These are phyloP conservation scores for Pelobates fuscus DNA, from an alignment of 2,113 vertebrate genomes.

Conservation along the genomic window DNA sequence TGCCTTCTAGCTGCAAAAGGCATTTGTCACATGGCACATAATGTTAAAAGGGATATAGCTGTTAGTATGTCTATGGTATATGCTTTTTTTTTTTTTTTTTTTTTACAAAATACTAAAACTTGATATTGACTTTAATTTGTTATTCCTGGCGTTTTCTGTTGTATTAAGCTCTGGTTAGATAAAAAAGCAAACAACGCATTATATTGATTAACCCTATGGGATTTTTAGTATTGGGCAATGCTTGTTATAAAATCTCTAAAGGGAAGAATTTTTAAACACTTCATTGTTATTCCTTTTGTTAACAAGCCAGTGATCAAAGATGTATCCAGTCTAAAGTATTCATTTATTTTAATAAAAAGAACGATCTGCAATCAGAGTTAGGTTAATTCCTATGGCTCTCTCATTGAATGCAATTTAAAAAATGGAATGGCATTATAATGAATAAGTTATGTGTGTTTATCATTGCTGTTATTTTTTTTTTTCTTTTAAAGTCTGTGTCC, in stretches of 20 bases:
- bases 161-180: too few species aligned
- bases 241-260: slow-evolving; percentile 51
- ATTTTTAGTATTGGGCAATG: slow-evolving; percentile 47
- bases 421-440: too few species aligned
- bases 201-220: background rate
- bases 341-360: slow-evolving; percentile 70
- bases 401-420: background rate
- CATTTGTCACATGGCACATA: slow-evolving; percentile 56
- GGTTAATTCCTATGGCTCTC: slow-evolving; percentile 53
- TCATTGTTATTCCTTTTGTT: slow-evolving; percentile 67
- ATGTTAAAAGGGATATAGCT: slow-evolving; percentile 54
- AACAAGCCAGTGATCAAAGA: slow-evolving; percentile 62
- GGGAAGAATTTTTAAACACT: slow-evolving; percentile 52
- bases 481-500: too few species aligned
- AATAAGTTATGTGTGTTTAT: too few species aligned
- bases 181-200: slow-evolving; percentile 23
- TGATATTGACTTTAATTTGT: background rate
- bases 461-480: too few species aligned
- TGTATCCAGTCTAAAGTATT: slow-evolving; percentile 54
- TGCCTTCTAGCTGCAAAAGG: slow-evolving; percentile 34
- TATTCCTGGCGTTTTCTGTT: too few species aligned
- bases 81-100: background rate
- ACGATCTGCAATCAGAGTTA: slow-evolving; percentile 58
- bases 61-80: slow-evolving; percentile 51
- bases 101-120: slow-evolving; percentile 31